Evolutionary conservation across 2,888 invertebrate genomes (phyloP).

Genomic region (Ormyrus nitidulus): DNA sequence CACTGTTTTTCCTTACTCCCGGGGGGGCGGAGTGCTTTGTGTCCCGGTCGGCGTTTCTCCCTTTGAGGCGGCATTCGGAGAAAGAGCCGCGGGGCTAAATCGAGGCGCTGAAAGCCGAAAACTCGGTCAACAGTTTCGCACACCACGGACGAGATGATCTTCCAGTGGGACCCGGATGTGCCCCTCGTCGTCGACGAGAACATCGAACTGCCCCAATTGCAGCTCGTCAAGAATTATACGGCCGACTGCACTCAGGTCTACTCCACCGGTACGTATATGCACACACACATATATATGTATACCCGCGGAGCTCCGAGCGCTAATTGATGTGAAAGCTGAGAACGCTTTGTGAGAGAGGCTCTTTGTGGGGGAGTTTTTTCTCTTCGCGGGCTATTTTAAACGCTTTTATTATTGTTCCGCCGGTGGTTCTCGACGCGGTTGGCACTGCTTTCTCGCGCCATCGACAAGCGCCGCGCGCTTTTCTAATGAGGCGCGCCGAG

Average conservation of each 20-base stretch:
- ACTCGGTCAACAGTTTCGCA: conserved; percentile 86
- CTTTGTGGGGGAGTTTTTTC: too few relatives aligned
- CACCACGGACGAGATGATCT: conserved; percentile 94
- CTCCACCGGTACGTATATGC: conserved; percentile 82
- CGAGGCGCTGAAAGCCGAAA: conserved; percentile 42
- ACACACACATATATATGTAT: too few relatives aligned
- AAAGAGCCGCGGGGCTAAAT: too few relatives aligned
- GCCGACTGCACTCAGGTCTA: conserved; percentile 95
- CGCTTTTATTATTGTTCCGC: too few relatives aligned
- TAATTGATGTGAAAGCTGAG: conserved; percentile 10
- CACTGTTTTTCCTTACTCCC: too few relatives aligned
- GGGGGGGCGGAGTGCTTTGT: too few relatives aligned
- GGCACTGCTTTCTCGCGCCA: too few relatives aligned
- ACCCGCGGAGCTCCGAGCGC: neutral
- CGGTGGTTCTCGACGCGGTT: too few relatives aligned
- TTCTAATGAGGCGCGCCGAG: neutral
- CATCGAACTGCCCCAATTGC: conserved; percentile 92
- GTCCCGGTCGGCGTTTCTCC: too few relatives aligned
- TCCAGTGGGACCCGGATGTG: conserved; percentile 94
- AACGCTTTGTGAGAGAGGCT: too few relatives aligned
- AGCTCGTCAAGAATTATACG: conserved; percentile 90
- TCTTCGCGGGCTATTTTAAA: too few relatives aligned
- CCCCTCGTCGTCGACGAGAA: conserved; percentile 92
- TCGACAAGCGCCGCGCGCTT: neutral
- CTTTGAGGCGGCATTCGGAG: too few relatives aligned